These are phyloP conservation scores for Anadara kagoshimensis DNA, from an alignment of 1,140 invertebrate genomes.

Conservation along the genomic window DNA sequence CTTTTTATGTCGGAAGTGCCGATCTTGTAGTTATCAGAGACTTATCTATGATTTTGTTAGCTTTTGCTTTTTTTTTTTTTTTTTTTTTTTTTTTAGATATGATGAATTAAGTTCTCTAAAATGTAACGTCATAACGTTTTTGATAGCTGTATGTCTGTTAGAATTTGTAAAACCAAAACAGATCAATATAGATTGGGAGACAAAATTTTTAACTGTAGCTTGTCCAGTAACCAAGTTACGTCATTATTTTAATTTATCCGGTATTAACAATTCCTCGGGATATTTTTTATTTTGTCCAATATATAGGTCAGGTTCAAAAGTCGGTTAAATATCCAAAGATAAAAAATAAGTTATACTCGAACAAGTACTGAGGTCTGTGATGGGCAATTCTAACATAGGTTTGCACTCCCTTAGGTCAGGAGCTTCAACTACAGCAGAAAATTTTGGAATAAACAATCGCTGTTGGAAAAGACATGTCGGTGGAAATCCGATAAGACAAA, in stretches of 20 bases:
- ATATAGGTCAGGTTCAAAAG: background rate
- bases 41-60: background rate
- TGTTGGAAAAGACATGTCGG: background rate
- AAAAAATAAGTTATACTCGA: slow-evolving; percentile 14
- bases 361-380: background rate
- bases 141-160: background rate
- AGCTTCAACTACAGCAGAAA: background rate
- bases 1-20: background rate
- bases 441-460: background rate
- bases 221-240: slow-evolving; percentile 1
- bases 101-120: background rate
- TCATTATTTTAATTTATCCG: background rate
- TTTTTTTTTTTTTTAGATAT: slow-evolving; percentile 5
- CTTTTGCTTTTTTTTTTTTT: slow-evolving; percentile 7
- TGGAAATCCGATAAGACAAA: background rate
- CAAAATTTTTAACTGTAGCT: background rate
- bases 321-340: slow-evolving; percentile 6
- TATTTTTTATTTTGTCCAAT: slow-evolving; percentile 4
- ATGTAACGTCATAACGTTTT: background rate
- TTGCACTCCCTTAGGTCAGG: slow-evolving; percentile 1
- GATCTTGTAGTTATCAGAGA: background rate
- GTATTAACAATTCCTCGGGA: background rate
- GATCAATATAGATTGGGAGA: slow-evolving; percentile 16
- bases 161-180: slow-evolving; percentile 9
- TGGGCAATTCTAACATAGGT: background rate